Conservation (phyloP, 2,888 invertebrate genomes). For the Campopleginae sp. region DNA sequence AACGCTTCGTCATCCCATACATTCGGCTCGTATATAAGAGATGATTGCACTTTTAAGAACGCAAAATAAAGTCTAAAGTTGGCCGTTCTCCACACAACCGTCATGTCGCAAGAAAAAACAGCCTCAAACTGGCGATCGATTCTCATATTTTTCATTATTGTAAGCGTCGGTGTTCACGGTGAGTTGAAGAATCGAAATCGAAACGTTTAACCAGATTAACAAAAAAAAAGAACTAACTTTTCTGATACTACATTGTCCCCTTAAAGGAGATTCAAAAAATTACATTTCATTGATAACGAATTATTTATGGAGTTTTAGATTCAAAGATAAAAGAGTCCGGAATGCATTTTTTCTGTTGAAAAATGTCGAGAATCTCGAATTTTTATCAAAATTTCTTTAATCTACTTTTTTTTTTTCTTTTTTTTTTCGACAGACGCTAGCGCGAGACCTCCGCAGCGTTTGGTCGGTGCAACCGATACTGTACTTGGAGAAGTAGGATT, state of each 20-base stretch:
- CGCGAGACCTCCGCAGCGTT: constrained; percentile 45
- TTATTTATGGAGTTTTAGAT: not conserved
- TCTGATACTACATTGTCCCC: not conserved
- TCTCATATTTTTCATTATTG: constrained; percentile 20
- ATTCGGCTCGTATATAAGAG: constrained; percentile 46
- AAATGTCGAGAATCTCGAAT: not conserved
- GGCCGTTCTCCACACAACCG: not conserved
- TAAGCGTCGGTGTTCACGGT: constrained; percentile 24
- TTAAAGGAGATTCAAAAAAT: not conserved
- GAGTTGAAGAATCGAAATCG: not conserved
- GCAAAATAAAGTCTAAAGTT: constrained; percentile 27
- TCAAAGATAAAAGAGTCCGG: not conserved
- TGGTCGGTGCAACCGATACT: constrained; percentile 53
- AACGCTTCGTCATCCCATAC: constrained; percentile 1
- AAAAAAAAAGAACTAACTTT: not conserved
- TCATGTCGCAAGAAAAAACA: constrained; percentile 32
- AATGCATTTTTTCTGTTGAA: not conserved
- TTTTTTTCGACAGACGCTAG: constrained; percentile 7
- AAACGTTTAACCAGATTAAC: not conserved
- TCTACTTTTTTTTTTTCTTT: not conserved
- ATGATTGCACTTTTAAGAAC: constrained; percentile 27
- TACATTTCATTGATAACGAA: not conserved
- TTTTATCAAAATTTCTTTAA: no score
- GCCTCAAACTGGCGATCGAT: not conserved
- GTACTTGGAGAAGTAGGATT: constrained; percentile 71